These are phyloP conservation scores for Grallaria varia DNA, from an alignment of 2,113 vertebrate species.

Conservation along the genomic window DNA sequence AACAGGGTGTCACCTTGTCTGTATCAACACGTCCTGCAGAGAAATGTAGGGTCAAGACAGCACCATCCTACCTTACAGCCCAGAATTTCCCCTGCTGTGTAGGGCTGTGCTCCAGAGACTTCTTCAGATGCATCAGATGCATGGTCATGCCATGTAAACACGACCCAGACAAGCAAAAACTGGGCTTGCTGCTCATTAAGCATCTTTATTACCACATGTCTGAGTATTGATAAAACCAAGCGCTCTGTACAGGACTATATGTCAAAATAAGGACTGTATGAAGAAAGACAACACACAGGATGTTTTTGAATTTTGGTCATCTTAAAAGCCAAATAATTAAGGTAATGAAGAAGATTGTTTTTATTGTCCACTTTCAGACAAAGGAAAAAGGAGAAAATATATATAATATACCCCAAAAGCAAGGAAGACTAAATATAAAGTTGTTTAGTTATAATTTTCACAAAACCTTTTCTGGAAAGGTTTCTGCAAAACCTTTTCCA, in stretches of 20 bases:
- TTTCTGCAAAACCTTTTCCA: neutral
- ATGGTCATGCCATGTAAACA: neutral
- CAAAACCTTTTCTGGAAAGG: neutral
- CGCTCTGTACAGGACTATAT: neutral
- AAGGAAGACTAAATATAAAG: neutral
- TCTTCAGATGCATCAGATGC: neutral
- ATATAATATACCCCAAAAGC: neutral
- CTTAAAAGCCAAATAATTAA: neutral
- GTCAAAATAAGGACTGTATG: neutral
- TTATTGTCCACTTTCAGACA: neutral
- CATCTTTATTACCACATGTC: neutral
- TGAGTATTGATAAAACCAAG: neutral
- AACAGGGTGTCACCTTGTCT: neutral
- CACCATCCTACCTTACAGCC: fast-evolving
- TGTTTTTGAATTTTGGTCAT: neutral
- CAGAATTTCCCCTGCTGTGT: neutral
- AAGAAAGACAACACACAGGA: neutral
- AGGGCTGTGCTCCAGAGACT: neutral
- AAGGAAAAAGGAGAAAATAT: neutral
- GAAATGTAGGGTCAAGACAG: neutral
- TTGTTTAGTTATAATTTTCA: neutral
- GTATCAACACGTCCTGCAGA: neutral
- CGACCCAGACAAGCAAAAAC: neutral
- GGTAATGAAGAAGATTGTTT: neutral
- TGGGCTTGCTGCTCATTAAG: neutral